phyloP scores from a whole-genome alignment of 1,140 invertebrate genomes.

The Cataglyphis hispanica region DNA sequence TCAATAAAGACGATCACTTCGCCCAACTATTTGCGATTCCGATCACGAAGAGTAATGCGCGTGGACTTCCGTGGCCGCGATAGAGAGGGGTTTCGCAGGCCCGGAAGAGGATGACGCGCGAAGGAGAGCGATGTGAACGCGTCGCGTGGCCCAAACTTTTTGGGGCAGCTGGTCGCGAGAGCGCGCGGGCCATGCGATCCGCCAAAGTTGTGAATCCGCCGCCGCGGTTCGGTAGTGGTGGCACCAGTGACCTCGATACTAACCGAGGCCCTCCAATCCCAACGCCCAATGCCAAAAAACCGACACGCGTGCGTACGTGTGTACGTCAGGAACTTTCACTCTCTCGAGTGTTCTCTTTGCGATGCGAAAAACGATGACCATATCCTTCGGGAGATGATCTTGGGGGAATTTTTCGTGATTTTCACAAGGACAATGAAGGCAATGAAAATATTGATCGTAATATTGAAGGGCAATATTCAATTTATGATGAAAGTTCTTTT shows the following conservation, averaged over 20 bases:
- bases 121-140: slow-evolving; percentile 76
- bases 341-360: slow-evolving; percentile 69
- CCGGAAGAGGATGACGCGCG: slow-evolving; percentile 20
- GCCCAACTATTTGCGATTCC: background rate
- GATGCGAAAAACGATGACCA: background rate
- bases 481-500: background rate
- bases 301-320: slow-evolving; percentile 64
- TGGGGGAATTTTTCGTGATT: background rate
- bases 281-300: slow-evolving; percentile 85
- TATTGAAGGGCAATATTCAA: background rate
- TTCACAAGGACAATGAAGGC: background rate
- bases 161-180: slow-evolving; percentile 74
- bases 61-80: slow-evolving; percentile 23
- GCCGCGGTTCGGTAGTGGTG: slow-evolving; percentile 79
- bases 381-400: background rate
- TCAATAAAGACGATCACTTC: background rate
- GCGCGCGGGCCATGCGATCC: slow-evolving; percentile 79
- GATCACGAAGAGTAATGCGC: background rate
- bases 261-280: slow-evolving; percentile 82
- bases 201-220: slow-evolving; percentile 73
- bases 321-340: slow-evolving; percentile 83
- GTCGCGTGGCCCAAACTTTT: slow-evolving; percentile 78
- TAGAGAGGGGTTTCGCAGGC: background rate
- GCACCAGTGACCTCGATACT: slow-evolving; percentile 85
- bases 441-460: background rate